phyloP scores from a whole-genome alignment of 2,113 vertebrate species.

The Solea senegalensis region DNA sequence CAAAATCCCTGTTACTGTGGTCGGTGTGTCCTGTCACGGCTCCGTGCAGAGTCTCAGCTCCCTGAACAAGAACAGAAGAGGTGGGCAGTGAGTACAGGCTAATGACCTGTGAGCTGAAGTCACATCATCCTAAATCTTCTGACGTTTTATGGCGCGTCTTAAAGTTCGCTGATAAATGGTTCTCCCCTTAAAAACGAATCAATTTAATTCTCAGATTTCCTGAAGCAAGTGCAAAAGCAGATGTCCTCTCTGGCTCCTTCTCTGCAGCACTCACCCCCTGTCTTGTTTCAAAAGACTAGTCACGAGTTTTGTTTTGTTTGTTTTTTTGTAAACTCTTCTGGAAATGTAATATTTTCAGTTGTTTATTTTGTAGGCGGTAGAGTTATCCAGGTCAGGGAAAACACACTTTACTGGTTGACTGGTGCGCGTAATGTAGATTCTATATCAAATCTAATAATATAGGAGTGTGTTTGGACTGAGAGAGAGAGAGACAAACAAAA shows the following conservation, averaged over 20 bases:
- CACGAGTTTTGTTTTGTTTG: background rate
- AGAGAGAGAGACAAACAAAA: slow-evolving; percentile 2
- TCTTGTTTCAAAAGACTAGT: background rate
- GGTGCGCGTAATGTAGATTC: background rate
- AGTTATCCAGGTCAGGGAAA: slow-evolving; percentile 24
- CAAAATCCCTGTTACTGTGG: slow-evolving; percentile 25
- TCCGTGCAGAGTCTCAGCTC: slow-evolving; percentile 40
- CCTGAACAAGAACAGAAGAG: slow-evolving; percentile 47
- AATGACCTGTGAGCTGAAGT: background rate
- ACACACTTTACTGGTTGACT: slow-evolving; percentile 39
- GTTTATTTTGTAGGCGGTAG: slow-evolving; percentile 26
- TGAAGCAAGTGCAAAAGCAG: background rate
- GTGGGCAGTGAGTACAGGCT: background rate
- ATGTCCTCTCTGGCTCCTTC: background rate
- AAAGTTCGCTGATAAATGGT: background rate
- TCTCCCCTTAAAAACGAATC: background rate
- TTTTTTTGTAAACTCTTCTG: background rate
- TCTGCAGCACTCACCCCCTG: background rate
- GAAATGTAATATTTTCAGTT: background rate
- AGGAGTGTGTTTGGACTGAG: slow-evolving; percentile 50
- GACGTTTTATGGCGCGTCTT: background rate
- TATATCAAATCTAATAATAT: slow-evolving; percentile 41
- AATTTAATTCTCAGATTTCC: background rate
- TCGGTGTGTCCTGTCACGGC: slow-evolving; percentile 40
- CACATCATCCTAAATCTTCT: background rate